Percentiles rank a stretch among this genome's conserved stretches.
Conservation (phyloP, 2,888 invertebrate genomes). For the Enoplolaimus lenunculus region DNA sequence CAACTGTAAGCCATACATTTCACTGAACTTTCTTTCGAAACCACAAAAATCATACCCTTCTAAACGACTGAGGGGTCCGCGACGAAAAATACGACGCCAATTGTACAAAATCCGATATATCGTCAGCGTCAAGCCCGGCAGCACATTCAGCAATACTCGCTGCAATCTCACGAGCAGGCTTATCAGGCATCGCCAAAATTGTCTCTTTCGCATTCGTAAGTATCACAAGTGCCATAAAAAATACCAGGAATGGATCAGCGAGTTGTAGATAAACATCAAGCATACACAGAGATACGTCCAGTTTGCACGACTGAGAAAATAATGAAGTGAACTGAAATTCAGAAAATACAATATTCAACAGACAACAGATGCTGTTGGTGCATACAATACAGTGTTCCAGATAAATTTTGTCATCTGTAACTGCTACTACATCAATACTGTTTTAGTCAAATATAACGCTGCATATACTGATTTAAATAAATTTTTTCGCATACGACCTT, state of each 20-base stretch:
- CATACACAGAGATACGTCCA: not conserved
- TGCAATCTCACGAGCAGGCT: not conserved
- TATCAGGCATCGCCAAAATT: not conserved
- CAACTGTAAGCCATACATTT: too few species aligned
- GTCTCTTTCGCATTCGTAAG: constrained; percentile 60
- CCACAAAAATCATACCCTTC: constrained; percentile 56
- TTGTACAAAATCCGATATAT: constrained; percentile 89
- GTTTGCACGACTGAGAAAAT: not conserved
- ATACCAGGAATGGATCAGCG: constrained; percentile 85
- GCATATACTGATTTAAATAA: too few species aligned
- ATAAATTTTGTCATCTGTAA: too few species aligned
- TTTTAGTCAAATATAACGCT: too few species aligned
- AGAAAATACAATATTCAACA: too few species aligned
- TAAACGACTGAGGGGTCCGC: constrained; percentile 80
- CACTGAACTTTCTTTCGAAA: too few species aligned
- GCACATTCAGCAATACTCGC: not conserved
- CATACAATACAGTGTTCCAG: too few species aligned
- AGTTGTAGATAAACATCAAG: constrained; percentile 66
- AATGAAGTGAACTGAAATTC: not conserved
- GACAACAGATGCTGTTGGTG: not conserved
- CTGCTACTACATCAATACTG: too few species aligned
- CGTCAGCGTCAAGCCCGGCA: constrained; percentile 61
- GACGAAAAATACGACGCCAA: constrained; percentile 86
- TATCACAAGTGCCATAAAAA: constrained; percentile 85
- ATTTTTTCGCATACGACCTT: too few species aligned